Evolutionary conservation across 2,888 invertebrate species (phyloP).

Genomic region (Amphiduros pacificus): DNA sequence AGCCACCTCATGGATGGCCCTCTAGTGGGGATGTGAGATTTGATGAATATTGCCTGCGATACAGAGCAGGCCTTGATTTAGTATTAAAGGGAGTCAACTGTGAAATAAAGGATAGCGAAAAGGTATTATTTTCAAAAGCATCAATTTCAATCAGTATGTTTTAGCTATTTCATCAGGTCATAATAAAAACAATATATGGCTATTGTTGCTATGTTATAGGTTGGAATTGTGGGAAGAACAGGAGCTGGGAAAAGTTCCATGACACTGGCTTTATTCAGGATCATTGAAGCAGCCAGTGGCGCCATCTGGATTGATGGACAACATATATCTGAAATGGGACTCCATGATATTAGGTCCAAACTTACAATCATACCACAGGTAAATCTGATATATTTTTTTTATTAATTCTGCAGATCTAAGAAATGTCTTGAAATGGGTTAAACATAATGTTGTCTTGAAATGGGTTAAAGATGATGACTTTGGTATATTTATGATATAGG

Average conservation of each 20-base stretch:
- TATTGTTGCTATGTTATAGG: neutral
- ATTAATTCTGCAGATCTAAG: no score
- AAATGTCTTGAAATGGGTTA: no score
- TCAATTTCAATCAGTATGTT: no score
- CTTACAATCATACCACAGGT: constrained; percentile 1
- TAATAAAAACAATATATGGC: no score
- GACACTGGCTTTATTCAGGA: neutral
- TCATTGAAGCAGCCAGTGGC: neutral
- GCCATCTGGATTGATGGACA: neutral
- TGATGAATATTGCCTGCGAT: neutral
- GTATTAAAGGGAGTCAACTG: neutral
- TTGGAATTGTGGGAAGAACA: neutral
- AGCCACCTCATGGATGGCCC: neutral
- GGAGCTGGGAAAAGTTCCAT: constrained; percentile 1
- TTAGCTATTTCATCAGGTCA: no score
- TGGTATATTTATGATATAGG: neutral
- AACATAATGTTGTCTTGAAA: no score
- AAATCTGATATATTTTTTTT: no score
- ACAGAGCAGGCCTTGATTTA: neutral
- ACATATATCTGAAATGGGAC: neutral
- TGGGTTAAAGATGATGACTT: no score
- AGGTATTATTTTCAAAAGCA: no score
- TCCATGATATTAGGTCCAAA: neutral
- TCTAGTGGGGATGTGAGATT: neutral
- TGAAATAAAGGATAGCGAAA: neutral